Conservation (phyloP, 2,113 vertebrate species). For the Melospiza melodia region DNA sequence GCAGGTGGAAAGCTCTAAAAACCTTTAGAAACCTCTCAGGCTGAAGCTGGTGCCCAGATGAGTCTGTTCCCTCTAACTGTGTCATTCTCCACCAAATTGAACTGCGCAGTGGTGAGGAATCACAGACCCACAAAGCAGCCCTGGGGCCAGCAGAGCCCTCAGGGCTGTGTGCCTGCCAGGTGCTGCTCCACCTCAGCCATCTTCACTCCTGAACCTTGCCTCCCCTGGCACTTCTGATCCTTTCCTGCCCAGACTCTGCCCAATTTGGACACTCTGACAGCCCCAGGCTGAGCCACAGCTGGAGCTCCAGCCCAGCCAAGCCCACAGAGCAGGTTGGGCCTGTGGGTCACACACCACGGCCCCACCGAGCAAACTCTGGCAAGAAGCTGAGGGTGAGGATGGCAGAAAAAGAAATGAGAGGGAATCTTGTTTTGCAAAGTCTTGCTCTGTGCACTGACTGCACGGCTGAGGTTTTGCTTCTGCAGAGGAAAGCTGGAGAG, state of each 20-base stretch:
- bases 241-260: not conserved
- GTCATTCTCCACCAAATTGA: not conserved
- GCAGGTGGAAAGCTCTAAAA: not conserved
- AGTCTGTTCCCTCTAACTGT: not conserved
- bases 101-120: not conserved
- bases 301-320: not conserved
- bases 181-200: not conserved
- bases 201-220: not conserved
- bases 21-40: not conserved
- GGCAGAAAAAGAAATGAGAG: not conserved
- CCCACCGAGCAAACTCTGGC: not conserved
- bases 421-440: not conserved
- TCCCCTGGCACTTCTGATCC: not conserved
- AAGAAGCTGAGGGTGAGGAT: not conserved
- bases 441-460: not conserved
- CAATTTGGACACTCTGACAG: not conserved
- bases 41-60: not conserved
- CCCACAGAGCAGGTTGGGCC: not conserved
- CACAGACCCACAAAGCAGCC: accelerated
- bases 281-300: not conserved
- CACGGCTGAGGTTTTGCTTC: not conserved
- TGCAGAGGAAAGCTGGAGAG: not conserved
- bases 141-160: not conserved
- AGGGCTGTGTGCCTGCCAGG: no score
- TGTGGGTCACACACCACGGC: not conserved